phyloP scores from a whole-genome alignment of 2,113 vertebrate genomes.

The Cardinalis cardinalis region DNA sequence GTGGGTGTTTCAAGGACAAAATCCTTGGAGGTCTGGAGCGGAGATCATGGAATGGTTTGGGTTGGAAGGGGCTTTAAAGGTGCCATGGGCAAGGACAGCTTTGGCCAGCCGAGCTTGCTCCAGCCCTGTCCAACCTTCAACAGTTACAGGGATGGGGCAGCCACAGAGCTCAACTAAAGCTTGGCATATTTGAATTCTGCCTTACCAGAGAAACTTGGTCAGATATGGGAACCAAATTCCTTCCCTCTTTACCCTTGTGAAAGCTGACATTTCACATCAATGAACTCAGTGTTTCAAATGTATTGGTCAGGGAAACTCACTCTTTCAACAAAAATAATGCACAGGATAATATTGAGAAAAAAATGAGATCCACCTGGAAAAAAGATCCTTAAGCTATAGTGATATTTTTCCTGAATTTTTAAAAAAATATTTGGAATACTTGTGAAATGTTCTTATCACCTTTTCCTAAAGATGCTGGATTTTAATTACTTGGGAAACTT shows the following conservation, averaged over 20 bases:
- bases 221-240: background rate
- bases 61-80: background rate
- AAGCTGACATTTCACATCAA: background rate
- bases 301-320: background rate
- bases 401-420: background rate
- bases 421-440: background rate
- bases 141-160: background rate
- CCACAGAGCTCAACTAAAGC: background rate
- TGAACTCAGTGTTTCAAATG: rapidly evolving
- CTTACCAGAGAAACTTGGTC: background rate
- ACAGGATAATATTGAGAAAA: background rate
- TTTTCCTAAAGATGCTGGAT: background rate
- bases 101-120: background rate
- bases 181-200: background rate
- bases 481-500: background rate
- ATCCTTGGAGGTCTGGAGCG: background rate
- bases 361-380: background rate
- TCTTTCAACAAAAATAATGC: background rate
- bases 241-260: background rate
- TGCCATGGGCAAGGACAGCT: background rate
- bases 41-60: background rate
- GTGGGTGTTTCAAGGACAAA: background rate
- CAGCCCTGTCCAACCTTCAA: background rate
- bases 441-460: background rate
- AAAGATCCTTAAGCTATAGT: background rate